Base-by-base conservation (phyloP, 2,797 vertebrate species). In the Gila robusta region DNA sequence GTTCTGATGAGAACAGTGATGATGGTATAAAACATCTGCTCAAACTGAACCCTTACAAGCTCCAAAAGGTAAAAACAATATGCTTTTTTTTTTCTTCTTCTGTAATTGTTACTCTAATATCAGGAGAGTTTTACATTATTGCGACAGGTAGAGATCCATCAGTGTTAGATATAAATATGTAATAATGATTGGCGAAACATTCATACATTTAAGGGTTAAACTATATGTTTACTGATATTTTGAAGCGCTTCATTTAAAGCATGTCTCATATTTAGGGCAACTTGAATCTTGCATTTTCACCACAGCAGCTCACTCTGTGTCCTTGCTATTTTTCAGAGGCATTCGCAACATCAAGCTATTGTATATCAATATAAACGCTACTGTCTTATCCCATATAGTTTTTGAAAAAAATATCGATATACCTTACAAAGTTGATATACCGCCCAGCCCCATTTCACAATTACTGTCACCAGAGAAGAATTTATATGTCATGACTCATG, bases 381-480 rank as follows among this genome's bases (percentile, higher is more conserved):
- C 21, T 64, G 37, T 83, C n/a, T 6, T 8, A 74, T 37, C 52
- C 23, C 44, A 71, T 41, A 21, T 72, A 12, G 6, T 82, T 72
- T 79, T 59, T n/a, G 32, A 23, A 59, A 78, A 54, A 41, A 39
- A 26, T 62, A 62, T 11, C 0, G 37, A 79, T 26, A 6, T n/a
- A 44, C 37, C 56, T 26, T 62, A 41, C 37, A 19, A 41, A 79
- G 16, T 6, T n/a, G 35, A 78, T 62, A 2, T 37, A 41, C 7
- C 2, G 16, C 56, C n/a, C 3, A 62, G 14, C 23, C n/a, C 14
- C 16, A 19, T 41, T 64, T 79, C 77, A 81, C 6, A 26, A 28
- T n/a, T 66, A 17, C 37, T 82, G 83, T 86, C 79, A 67, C 16
- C 44, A 59, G 64, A 82, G 56, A 69, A 85, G 21, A 82, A 79